These are phyloP conservation scores for Telmatherina bonti DNA, from an alignment of 2,797 vertebrate species.

Conservation along the genomic window DNA sequence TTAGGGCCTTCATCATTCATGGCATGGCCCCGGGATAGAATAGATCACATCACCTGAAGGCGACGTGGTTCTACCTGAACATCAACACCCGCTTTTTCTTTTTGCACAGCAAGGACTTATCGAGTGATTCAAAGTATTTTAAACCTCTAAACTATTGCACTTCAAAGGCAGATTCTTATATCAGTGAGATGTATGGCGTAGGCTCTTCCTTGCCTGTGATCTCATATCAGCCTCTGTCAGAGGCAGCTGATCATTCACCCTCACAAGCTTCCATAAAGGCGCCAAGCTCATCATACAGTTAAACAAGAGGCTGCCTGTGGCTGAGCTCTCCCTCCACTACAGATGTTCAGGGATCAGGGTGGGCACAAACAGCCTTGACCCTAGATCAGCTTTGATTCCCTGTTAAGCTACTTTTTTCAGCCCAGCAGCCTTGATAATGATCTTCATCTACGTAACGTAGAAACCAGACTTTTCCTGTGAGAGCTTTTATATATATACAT, in stretches of 20 bases:
- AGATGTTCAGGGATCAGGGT: conserved; percentile 31
- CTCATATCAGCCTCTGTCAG: conserved; percentile 54
- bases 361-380: conserved; percentile 49
- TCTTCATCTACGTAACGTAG: too few relatives aligned
- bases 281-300: conserved; percentile 67
- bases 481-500: too few relatives aligned
- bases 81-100: background rate
- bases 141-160: conserved; percentile 11
- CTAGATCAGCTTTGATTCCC: conserved; percentile 23
- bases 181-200: conserved; percentile 45
- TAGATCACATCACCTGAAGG: conserved; percentile 47
- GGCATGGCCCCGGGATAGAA: conserved; percentile 25
- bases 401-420: conserved; percentile 14
- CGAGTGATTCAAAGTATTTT: conserved; percentile 1
- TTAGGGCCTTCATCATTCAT: conserved; percentile 32
- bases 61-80: conserved; percentile 6
- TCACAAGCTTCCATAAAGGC: conserved; percentile 48
- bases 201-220: conserved; percentile 36
- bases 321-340: background rate
- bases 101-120: conserved; percentile 2
- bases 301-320: conserved; percentile 48
- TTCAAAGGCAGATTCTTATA: conserved; percentile 37
- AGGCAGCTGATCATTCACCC: conserved; percentile 35
- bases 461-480: too few relatives aligned
- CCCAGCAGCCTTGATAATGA: conserved; percentile 7